These are phyloP conservation scores for Gorilla gorilla DNA, from an alignment of 2,113 vertebrate genomes.

Conservation along the genomic window DNA sequence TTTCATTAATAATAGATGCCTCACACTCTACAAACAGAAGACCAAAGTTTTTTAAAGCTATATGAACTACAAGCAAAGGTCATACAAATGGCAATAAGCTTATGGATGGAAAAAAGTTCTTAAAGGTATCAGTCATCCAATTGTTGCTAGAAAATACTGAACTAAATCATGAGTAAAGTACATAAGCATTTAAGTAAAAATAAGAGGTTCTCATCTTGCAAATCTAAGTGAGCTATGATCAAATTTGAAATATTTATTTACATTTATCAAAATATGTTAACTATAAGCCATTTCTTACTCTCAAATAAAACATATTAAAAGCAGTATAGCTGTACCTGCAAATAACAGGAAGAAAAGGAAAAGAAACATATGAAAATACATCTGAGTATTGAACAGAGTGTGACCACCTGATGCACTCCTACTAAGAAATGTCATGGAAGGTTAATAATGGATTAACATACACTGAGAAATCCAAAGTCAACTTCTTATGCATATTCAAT, in stretches of 20 bases:
- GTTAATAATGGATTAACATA: conserved; percentile 44
- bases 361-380: neutral
- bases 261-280: conserved; percentile 26
- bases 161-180: neutral
- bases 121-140: conserved; percentile 5
- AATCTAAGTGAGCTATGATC: neutral
- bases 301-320: conserved; percentile 43
- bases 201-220: neutral
- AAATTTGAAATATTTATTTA: conserved; percentile 24
- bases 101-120: conserved; percentile 28
- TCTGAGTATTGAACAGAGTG: conserved; percentile 47
- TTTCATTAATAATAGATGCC: conserved; percentile 72
- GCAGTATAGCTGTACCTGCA: conserved; percentile 6
- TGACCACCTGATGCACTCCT: neutral
- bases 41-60: conserved; percentile 56
- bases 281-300: neutral
- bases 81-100: conserved; percentile 26
- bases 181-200: conserved; percentile 27
- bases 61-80: conserved; percentile 31
- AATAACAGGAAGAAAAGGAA: conserved; percentile 33
- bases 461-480: conserved; percentile 48
- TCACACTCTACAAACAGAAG: conserved; percentile 42
- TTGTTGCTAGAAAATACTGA: neutral
- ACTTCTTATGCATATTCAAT: conserved; percentile 68
- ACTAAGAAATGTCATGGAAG: conserved; percentile 63